Evolutionary conservation across 2,113 vertebrate species (phyloP), one percentile per base, ranked within the genome.

Genomic region (Vimba vimba): DNA sequence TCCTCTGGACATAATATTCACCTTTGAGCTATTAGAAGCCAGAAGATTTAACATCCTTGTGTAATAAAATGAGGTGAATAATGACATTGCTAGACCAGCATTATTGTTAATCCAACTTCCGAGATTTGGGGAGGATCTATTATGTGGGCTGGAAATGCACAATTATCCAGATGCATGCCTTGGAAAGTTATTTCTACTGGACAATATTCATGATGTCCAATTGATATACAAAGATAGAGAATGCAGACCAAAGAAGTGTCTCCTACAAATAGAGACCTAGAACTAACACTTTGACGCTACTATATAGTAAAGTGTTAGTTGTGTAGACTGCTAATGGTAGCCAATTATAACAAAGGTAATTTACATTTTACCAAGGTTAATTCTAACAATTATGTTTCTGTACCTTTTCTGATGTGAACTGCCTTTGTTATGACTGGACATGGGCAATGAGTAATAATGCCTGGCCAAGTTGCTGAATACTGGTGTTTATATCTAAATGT

Each of bases 91-190:
- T 45, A 11, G 15, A 62, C 55, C 23, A 60, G 68, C 33, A 15
- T 60, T 43, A 33, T 39, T n/a, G 3, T 27, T 47, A 9, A 74
- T 9, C 25, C 21, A 82, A 71, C 57, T 64, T 71, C 10, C 0
- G 23, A 76, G 69, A n/a, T 73, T 33, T 86, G 59, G 71, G 74
- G 1, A 6, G 57, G 27, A 11, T 76, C 71, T 45, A 21, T 52
- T 66, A 43, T 15, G 59, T 76, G 85, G 45, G 57, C 71, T 57
- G 33, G 17, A 39, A 30, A 66, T 82, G 47, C 79, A 82, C 33
- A 33, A 50, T 66, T 75, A 55, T 68, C 79, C 79, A 86, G 79
- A 82, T 43, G 79, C n/a, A 43, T 82, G 59, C 17, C 57, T 79
- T 60, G 85, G 25, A 50, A 82, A 55, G 68, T 45, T 25, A 4